phyloP scores from a whole-genome alignment of 2,113 vertebrate genomes.

The Mungos mungo region DNA sequence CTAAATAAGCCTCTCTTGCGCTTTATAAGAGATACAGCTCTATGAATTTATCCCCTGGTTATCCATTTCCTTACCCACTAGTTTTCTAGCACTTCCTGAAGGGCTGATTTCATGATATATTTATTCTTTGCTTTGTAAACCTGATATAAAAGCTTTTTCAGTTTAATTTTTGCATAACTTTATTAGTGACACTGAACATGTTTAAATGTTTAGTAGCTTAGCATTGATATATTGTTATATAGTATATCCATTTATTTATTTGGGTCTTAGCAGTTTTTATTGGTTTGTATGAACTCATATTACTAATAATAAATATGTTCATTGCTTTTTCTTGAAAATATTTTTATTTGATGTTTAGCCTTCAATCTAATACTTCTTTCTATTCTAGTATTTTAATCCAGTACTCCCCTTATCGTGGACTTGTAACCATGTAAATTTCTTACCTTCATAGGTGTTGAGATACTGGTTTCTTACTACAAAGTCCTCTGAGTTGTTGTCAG shows the following conservation, averaged over 20 bases:
- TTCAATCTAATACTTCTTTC: constrained; percentile 36
- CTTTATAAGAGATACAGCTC: neutral
- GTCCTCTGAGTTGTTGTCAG: constrained; percentile 81
- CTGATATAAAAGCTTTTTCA: neutral
- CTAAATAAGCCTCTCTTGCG: neutral
- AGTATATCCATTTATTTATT: neutral
- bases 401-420: neutral
- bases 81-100: neutral
- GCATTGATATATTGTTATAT: neutral
- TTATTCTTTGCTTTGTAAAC: constrained; percentile 20
- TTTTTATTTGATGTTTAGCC: constrained; percentile 40
- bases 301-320: neutral
- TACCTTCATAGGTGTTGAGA: constrained; percentile 92
- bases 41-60: neutral
- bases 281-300: neutral
- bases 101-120: neutral
- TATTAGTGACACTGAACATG: constrained; percentile 6
- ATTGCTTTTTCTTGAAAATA: neutral
- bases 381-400: neutral
- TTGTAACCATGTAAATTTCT: constrained; percentile 51
- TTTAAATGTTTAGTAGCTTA: neutral
- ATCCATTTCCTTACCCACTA: neutral
- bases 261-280: constrained; percentile 25
- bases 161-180: neutral
- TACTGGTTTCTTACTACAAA: constrained; percentile 85